Evolutionary conservation across 2,797 vertebrate species (phyloP), one percentile per base, ranked within the genome.

Genomic region (Myripristis jacobus): DNA sequence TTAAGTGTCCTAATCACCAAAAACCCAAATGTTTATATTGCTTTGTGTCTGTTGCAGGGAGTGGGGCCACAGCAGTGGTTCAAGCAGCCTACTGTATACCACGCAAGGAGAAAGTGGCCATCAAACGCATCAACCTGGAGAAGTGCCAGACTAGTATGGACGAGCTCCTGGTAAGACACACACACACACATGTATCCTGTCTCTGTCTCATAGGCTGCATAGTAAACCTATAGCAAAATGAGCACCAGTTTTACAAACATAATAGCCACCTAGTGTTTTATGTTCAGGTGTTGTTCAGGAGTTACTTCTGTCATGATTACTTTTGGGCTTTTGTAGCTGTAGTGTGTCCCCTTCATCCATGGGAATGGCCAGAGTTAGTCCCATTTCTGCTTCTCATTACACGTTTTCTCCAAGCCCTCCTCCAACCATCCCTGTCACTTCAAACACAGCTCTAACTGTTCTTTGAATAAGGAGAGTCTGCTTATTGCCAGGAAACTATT

Each of bases 101-200:
- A 2, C 96, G 97, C 90, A 99, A 98, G 90, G 97, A 99, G 91
- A 98, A 95, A 89, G 97, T 99, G 89, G 97, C 98, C 1, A 98
- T 99, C 85, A 99, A 99, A 86, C 94, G 98, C 56, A 99, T 99
- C 91, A 99, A 99, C 79, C 94, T 99, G 16, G 98, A 99, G 92
- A 99, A 99, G 91, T 99, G 98, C 92, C 98, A 99, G 87, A 99
- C 97, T 0, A 99, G 96, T 91, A 99, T 99, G 97, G 97, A 99
- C n/a, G 98, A 99, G 77, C 97, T 99, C 73, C 91, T 99, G 97
- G 97, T 99, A 91, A 88, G 88, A 70, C 16, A n/a, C 50, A 55
- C 47, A 70, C 38, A 29, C 52, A n/a, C 11, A 5, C 18, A n/a
- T 58, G 15, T 22, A 36, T 22, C n/a, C 21, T n/a, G 19, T 50